Percentiles rank a stretch among this genome's conserved stretches.
phyloP scores from a whole-genome alignment of 1,140 invertebrate species.

The Drosophila asahinai region DNA sequence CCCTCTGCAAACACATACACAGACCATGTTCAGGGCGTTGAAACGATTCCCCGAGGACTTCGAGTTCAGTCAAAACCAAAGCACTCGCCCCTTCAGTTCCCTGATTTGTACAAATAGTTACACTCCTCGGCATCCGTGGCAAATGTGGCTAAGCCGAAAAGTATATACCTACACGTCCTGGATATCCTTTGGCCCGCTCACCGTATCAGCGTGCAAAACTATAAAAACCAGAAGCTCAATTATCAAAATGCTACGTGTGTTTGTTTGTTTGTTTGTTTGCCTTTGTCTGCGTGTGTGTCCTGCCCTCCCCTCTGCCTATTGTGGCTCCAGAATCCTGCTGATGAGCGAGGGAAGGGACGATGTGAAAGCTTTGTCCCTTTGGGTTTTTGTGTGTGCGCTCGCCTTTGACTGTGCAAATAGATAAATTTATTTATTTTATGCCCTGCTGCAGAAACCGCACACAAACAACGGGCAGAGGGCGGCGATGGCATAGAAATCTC shows the following conservation, averaged over 20 bases:
- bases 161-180: conserved; percentile 5
- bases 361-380: conserved; percentile 68
- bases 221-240: conserved; percentile 83
- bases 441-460: conserved; percentile 59
- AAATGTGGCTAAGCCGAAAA: background rate
- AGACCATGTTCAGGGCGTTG: background rate
- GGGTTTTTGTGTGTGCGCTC: conserved; percentile 61
- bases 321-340: conserved; percentile 7
- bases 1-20: background rate
- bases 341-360: background rate
- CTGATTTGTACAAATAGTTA: conserved; percentile 65
- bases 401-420: conserved; percentile 80
- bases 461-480: conserved; percentile 33
- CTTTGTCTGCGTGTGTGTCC: conserved; percentile 29
- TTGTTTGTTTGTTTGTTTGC: conserved; percentile 52
- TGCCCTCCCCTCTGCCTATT: conserved; percentile 13
- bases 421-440: conserved; percentile 83
- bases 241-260: conserved; percentile 80
- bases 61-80: background rate
- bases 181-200: conserved; percentile 36
- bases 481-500: conserved; percentile 25
- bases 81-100: background rate
- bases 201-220: conserved; percentile 70
- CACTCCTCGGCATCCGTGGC: too few relatives aligned
- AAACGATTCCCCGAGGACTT: conserved; percentile 4